Base-by-base conservation (phyloP, 2,113 vertebrate genomes). In the Fulmarus glacialis region DNA sequence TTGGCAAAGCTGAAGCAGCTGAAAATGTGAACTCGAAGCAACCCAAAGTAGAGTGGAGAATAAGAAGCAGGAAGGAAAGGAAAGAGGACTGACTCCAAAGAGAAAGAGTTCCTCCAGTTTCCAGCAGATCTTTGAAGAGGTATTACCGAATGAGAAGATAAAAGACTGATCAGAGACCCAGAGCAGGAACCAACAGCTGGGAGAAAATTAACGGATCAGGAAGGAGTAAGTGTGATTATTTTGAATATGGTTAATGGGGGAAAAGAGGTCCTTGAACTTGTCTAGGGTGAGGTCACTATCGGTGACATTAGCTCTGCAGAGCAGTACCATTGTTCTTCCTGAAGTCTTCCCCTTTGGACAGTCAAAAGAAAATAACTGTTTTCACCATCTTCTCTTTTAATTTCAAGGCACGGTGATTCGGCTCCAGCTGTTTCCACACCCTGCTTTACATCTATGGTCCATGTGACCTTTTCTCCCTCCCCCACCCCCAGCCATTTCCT, bases 361-460 rank as follows among this genome's bases (percentile, higher is more conserved):
- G n/a, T 85, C 92, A 77, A 94, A 63, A 93, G 93, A 91, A 97
- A 94, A 94, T 91, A 78, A 68, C 74, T 80, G 58, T 82, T 90
- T 89, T 96, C 89, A 83, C 77, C 96, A 98, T 97, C 89, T 95
- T 89, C 74, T 95, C 81, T 95, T 83, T 94, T 97, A 79, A 94
- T 97, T 97, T 96, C 97, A 97, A 98, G 97, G 90, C 82, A 64
- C 63, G 8, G 93, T 80, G 91, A 94, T 93, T 97, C 53, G 70
- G 93, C 89, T 95, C 83, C 86, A 47, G 70, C 81, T 95, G 93
- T 95, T 97, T 96, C 96, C 97, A 96, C 93, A 63, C 93, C 95
- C 95, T 87, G 68, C 74, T 97, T 97, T 95, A 96, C 73, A 96
- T 86, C 84, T 73, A 95, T 55, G 38, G 87, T 84, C 93, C 92